Base-by-base conservation (phyloP, 2,888 invertebrate species). In the Pyrrhia umbra region DNA sequence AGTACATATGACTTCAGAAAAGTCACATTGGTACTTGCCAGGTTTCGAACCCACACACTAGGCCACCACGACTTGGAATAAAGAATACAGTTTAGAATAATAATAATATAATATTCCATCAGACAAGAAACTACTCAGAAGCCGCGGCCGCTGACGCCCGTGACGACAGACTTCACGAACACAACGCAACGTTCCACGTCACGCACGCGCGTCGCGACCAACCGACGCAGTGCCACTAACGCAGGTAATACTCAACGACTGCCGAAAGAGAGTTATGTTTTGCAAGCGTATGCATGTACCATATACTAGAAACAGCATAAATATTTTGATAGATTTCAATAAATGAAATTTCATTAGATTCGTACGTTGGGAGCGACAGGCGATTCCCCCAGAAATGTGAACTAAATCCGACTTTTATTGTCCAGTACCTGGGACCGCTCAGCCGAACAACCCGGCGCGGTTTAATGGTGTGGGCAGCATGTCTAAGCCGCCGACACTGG, bases 201-300 rank as follows among this genome's bases (percentile, higher is more conserved):
- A 4, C 95, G 96, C 70, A 96, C 96, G 56, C 92, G 96, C 73
- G 96, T 96, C 75, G 95, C 96, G 43, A 96, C 95, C 80, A 95
- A 95, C 84, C 90, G 92, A 45, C 81, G 87, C 10, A 77, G 79
- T 51, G 79, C 81, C 23, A 84, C 84, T 23, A 88, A 82, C 54
- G 46, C 88, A 60, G 89, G 90, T 87, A 66, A 54, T n/a, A n/a
- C n/a, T n/a, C n/a, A n/a, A n/a, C n/a, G n/a, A n/a, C n/a, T n/a
- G n/a, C n/a, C n/a, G n/a, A n/a, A n/a, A n/a, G n/a, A n/a, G n/a
- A n/a, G n/a, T n/a, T n/a, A n/a, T n/a, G n/a, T n/a, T n/a, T n/a
- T n/a, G n/a, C n/a, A n/a, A n/a, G n/a, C n/a, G n/a, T n/a, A n/a
- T n/a, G n/a, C n/a, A n/a, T n/a, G n/a, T n/a, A n/a, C n/a, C n/a